Evolutionary conservation across 2,113 vertebrate species (phyloP), one percentile per base, ranked within the genome.

Genomic region (Morone saxatilis): DNA sequence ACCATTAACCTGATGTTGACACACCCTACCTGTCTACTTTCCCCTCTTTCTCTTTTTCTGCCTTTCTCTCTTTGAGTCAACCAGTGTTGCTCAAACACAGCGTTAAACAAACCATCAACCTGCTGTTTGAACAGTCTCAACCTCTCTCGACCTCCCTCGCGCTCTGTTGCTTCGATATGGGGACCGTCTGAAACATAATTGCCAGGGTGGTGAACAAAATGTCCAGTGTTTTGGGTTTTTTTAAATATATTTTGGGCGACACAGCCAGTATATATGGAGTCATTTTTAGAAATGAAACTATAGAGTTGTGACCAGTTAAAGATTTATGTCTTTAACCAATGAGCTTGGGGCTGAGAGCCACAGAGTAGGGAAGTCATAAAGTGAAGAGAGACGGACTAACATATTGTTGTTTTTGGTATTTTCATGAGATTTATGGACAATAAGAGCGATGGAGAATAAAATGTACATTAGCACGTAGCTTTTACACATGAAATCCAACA

Each of bases 1-100:
- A 91, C 80, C 78, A 89, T 90, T 90, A 87, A 78, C 80, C 76
- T 56, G 53, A 8, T 59, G 10, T 75, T 82, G 77, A 86, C 88
- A 48, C 71, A 41, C 71, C 68, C 61, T 43, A 2, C 40, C 70
- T n/a, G 41, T 79, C 81, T 62, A 10, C 62, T 67, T 66, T 72
- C 41, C 25, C 40, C 66, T 25, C 31, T 10, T 25, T 41, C 45
- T 48, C 41, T 2, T 9, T 59, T 71, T 71, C 57, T 50, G 3
- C 54, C 16, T 31, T n/a, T 50, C 25, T 85, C 40, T 66, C 20
- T 86, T 13, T 76, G 31, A 63, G 41, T 78, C 51, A 87, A 84
- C 65, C 82, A 75, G 67, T 10, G 51, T 50, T 75, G 5, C 76
- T 87, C 81, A 85, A 90, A 88, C 78, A 88, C 19, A 1, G 12